Conservation (phyloP, 2,113 vertebrate species). For the Orientallactaga bullata region DNA sequence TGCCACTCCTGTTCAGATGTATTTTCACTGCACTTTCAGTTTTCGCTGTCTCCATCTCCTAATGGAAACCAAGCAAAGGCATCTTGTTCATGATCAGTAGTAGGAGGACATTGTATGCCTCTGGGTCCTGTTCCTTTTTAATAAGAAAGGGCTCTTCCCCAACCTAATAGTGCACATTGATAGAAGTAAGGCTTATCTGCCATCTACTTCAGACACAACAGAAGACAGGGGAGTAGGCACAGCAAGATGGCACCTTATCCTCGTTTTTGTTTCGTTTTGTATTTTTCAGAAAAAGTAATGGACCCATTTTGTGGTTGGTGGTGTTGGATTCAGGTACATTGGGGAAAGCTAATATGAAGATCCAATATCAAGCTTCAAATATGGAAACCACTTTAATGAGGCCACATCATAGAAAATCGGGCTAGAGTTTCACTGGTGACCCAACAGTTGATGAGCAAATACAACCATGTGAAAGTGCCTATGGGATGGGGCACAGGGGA, state of each 20-base stretch:
- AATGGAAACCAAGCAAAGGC: neutral
- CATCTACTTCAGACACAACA: neutral
- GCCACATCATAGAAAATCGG: neutral
- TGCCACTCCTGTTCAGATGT: neutral
- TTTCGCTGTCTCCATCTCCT: neutral
- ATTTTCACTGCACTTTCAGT: neutral
- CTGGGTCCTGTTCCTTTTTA: neutral
- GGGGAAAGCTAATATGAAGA: neutral
- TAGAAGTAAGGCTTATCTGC: neutral
- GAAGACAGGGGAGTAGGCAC: neutral
- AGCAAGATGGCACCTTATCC: neutral
- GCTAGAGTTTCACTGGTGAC: neutral
- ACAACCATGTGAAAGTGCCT: neutral
- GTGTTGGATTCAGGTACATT: neutral
- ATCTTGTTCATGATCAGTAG: too few relatives aligned
- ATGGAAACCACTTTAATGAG: neutral
- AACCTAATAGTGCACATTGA: neutral
- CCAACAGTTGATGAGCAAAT: neutral
- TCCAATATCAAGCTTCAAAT: neutral
- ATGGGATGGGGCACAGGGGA: neutral
- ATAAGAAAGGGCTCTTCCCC: neutral
- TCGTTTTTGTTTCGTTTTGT: neutral
- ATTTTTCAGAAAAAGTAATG: neutral
- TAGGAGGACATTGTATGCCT: neutral
- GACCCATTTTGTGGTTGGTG: neutral